These are phyloP conservation scores for Chesias legatella DNA, from an alignment of 2,888 invertebrate genomes.

Conservation along the genomic window DNA sequence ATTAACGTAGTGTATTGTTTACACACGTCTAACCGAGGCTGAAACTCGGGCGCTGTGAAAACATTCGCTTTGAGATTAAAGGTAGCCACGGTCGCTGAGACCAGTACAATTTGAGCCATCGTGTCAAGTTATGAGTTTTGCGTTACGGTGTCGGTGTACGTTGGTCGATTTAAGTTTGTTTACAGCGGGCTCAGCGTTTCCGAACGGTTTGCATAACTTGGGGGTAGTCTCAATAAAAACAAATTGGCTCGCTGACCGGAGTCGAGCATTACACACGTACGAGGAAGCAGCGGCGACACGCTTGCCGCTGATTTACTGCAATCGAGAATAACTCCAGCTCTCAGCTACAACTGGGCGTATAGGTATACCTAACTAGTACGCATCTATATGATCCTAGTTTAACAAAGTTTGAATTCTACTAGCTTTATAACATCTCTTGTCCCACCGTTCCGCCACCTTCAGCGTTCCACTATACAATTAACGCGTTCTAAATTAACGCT, in stretches of 20 bases:
- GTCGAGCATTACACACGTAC: slow-evolving; percentile 74
- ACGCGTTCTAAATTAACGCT: too few relatives aligned
- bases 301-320: slow-evolving; percentile 66
- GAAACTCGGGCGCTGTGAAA: slow-evolving; percentile 68
- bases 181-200: slow-evolving; percentile 74
- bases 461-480: too few relatives aligned
- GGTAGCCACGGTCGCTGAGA: slow-evolving; percentile 55
- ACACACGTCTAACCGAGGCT: slow-evolving; percentile 64
- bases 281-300: slow-evolving; percentile 71
- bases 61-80: slow-evolving; percentile 74
- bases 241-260: slow-evolving; percentile 75
- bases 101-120: slow-evolving; percentile 44
- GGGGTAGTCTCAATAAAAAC: slow-evolving; percentile 80
- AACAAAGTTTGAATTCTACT: background rate
- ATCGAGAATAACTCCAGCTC: slow-evolving; percentile 34
- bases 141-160: slow-evolving; percentile 30
- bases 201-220: slow-evolving; percentile 76
- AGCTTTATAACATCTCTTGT: background rate
- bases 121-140: slow-evolving; percentile 28
- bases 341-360: slow-evolving; percentile 37
- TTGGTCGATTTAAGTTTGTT: slow-evolving; percentile 68
- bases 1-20: slow-evolving; percentile 76
- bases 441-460: too few relatives aligned
- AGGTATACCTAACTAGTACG: slow-evolving; percentile 32
- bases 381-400: background rate